These are phyloP conservation scores for Synergus laeviventris DNA, from an alignment of 2,888 invertebrate species.

Conservation along the genomic window DNA sequence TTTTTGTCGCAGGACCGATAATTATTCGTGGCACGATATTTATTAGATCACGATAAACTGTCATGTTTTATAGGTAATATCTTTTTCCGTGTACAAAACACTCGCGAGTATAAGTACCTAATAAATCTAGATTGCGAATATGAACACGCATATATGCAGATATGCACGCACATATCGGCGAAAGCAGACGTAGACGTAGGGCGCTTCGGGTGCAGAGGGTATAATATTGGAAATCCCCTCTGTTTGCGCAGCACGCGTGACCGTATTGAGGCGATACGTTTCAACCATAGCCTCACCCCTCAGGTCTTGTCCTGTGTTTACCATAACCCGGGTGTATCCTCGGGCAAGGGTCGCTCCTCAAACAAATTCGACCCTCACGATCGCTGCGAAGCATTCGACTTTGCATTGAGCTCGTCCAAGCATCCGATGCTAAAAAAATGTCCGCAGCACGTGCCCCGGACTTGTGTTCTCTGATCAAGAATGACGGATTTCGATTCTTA, in stretches of 20 bases:
- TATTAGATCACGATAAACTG: constrained; percentile 19
- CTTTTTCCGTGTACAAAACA: constrained; percentile 29
- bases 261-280: constrained; percentile 71
- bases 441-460: constrained; percentile 26
- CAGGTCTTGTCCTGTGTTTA: constrained; percentile 60
- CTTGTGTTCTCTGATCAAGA: constrained; percentile 30
- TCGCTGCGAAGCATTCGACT: constrained; percentile 48
- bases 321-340: constrained; percentile 64
- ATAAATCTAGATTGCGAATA: constrained; percentile 38
- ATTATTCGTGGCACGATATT: constrained; percentile 22
- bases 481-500: constrained; percentile 23
- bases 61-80: constrained; percentile 17
- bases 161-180: not conserved
- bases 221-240: constrained; percentile 72
- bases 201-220: constrained; percentile 57
- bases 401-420: constrained; percentile 48
- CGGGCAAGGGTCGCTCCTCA: constrained; percentile 72
- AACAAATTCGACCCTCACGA: constrained; percentile 67
- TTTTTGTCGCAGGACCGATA: constrained; percentile 12
- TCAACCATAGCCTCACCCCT: constrained; percentile 57
- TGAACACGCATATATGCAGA: constrained; percentile 9
- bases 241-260: constrained; percentile 73
- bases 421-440: constrained; percentile 34
- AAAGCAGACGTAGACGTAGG: constrained; percentile 38
- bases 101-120: constrained; percentile 36